These are phyloP conservation scores for Antheraea assamensis DNA, from an alignment of 2,888 invertebrate species.

Conservation along the genomic window DNA sequence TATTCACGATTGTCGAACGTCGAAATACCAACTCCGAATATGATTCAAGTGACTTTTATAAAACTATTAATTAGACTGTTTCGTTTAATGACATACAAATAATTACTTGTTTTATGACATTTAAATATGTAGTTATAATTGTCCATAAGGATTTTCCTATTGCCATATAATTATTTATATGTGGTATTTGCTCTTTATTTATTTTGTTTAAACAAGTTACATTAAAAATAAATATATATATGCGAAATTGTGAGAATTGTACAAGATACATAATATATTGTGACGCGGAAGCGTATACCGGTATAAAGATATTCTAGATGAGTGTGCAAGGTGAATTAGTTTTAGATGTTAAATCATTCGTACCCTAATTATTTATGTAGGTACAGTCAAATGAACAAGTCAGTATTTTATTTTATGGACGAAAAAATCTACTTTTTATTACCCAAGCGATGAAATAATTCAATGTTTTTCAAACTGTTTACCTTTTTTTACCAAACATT, in stretches of 20 bases:
- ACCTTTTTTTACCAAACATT: neutral
- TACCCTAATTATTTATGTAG: neutral
- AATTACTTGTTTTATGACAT: constrained; percentile 4
- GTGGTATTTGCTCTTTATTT: neutral
- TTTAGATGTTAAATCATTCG: neutral
- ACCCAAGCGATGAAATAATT: neutral
- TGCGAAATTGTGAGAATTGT: neutral
- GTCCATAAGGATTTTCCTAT: neutral
- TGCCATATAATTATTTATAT: neutral
- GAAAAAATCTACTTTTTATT: neutral
- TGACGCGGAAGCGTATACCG: constrained; percentile 1
- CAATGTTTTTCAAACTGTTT: neutral
- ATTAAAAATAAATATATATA: neutral
- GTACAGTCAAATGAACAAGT: neutral
- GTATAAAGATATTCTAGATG: neutral
- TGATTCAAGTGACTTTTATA: neutral
- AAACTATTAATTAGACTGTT: neutral
- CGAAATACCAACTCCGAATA: neutral
- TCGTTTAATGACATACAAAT: neutral
- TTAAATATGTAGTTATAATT: neutral
- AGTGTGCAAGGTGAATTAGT: constrained; percentile 1
- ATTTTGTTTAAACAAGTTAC: neutral
- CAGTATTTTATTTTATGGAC: neutral
- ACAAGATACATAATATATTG: neutral
- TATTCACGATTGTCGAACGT: neutral